Base-by-base conservation (phyloP, 2,888 invertebrate genomes). In the Acanthacorydalis orientalis region DNA sequence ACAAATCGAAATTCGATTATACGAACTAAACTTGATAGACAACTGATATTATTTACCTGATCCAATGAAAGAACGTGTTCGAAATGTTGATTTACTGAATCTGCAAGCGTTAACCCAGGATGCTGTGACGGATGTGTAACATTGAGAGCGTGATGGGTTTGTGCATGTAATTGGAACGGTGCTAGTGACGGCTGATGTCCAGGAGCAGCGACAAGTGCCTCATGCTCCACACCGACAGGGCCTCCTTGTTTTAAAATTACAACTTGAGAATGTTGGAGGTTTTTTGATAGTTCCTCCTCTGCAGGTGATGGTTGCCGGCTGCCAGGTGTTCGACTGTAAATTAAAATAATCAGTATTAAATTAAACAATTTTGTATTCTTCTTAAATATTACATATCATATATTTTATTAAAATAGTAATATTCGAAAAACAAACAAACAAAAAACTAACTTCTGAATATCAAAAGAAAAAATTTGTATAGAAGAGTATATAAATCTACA, bases 281-380 rank as follows among this genome's bases (percentile, higher is more conserved):
- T 77, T 60, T 78, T 78, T 52, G 70, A 72, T 49, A 77, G 68
- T 50, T 87, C 87, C 59, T 86, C 86, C 66, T 90, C 90, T 12
- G 88, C 87, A 44, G 92, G 91, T 40, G 91, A 92, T 51, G 89
- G 89, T 68, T 91, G 91, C 59, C 90, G 79, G 59, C 91, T 90
- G 47, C 89, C 88, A 38, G 87, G 87, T 54, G 88, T 88, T 58
- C 89, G 86, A 65, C 87, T 88, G 70, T 46, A 73, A 69, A 35
- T 50, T 14, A 50, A 44, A 8, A 46, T 16, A 31, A 4, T 6
- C 23, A 23, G 23, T n/a, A n/a, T n/a, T n/a, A n/a, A n/a, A n/a
- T 23, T 23, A 23, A 23, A 4, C 2, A 2, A 23, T 23, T 23
- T 23, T 6, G 23, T 4, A 23, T n/a, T 23, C 23, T 23, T 23